phyloP scores from a whole-genome alignment of 23 tunicate species.

The Oikopleura vanhoeffeni region DNA sequence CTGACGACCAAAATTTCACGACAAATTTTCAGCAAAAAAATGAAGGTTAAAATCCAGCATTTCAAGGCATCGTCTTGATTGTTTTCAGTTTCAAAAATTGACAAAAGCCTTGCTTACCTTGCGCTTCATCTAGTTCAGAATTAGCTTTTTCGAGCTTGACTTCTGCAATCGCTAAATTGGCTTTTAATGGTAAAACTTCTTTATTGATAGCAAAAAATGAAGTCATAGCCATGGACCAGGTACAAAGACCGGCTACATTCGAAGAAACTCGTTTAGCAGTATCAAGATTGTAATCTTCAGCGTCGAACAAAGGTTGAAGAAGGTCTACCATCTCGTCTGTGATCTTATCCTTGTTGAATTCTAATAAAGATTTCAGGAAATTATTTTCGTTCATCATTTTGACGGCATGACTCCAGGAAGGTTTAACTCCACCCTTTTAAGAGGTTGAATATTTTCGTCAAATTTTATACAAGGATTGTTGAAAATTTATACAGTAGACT shows the following conservation, averaged over 20 bases:
- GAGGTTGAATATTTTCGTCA: too few species aligned
- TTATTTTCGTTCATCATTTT: constrained; percentile 84
- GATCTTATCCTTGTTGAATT: constrained; percentile 80
- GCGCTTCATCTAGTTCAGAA: constrained; percentile 62
- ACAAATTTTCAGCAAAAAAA: too few species aligned
- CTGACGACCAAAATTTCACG: too few species aligned
- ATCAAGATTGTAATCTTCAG: constrained; percentile 85
- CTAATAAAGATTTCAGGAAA: constrained; percentile 44
- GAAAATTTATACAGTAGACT: too few species aligned
- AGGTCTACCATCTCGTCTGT: constrained; percentile 81
- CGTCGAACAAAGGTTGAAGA: constrained; percentile 50
- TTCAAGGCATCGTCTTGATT: too few species aligned
- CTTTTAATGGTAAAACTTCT: constrained; percentile 94
- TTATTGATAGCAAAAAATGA: constrained; percentile 81
- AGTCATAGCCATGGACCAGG: constrained; percentile 96
- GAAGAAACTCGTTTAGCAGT: constrained; percentile 90
- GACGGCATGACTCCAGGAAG: constrained; percentile 81
- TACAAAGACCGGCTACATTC: constrained; percentile 82
- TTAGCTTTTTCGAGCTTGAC: constrained; percentile 43
- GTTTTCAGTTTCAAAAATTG: too few species aligned
- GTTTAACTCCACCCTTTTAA: constrained; percentile 53
- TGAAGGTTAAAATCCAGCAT: too few species aligned
- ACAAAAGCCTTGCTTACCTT: too few species aligned
- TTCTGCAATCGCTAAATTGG: constrained; percentile 66
- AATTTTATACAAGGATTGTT: too few species aligned